A percentile compares a stretch with the other conserved stretches of the same genome.
Conservation (phyloP, 1,140 invertebrate genomes). For the Nixonia krombeini region DNA sequence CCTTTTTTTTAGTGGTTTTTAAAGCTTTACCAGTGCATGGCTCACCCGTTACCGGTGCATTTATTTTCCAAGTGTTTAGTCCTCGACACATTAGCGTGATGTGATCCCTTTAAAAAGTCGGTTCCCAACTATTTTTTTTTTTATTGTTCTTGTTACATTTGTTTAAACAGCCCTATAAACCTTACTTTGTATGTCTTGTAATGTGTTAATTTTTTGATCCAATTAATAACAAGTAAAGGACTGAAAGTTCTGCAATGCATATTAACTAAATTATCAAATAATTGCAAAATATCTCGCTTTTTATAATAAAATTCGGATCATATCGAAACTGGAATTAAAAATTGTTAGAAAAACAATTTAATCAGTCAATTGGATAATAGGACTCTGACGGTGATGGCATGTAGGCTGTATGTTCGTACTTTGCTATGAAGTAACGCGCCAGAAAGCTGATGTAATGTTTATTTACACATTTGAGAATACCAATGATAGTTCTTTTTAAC, state of each 20-base stretch:
- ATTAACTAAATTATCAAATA: no score
- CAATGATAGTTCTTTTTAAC: slow-evolving; percentile 1
- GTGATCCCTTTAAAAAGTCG: slow-evolving; percentile 40
- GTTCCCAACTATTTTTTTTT: slow-evolving; percentile 1
- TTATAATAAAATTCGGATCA: no score
- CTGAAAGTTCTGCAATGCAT: no score
- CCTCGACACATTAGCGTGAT: slow-evolving; percentile 49
- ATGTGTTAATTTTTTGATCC: no score
- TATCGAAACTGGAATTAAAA: slow-evolving; percentile 21
- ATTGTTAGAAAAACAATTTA: slow-evolving; percentile 73
- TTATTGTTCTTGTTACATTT: slow-evolving; percentile 1
- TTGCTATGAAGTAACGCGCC: slow-evolving; percentile 40
- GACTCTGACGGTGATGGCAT: slow-evolving; percentile 51
- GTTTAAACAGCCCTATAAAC: no score
- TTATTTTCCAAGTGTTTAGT: slow-evolving; percentile 65
- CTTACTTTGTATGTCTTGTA: no score
- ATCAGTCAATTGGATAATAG: slow-evolving; percentile 33
- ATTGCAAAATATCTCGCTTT: no score
- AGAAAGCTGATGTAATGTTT: slow-evolving; percentile 19
- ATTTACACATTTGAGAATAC: slow-evolving; percentile 15
- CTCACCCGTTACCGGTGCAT: slow-evolving; percentile 31
- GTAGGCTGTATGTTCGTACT: slow-evolving; percentile 47
- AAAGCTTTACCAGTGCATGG: slow-evolving; percentile 38
- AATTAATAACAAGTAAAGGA: no score
- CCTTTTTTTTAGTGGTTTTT: slow-evolving; percentile 53